Evolutionary conservation across 2,797 vertebrate species (phyloP).

Genomic region (Miichthys miiuy): DNA sequence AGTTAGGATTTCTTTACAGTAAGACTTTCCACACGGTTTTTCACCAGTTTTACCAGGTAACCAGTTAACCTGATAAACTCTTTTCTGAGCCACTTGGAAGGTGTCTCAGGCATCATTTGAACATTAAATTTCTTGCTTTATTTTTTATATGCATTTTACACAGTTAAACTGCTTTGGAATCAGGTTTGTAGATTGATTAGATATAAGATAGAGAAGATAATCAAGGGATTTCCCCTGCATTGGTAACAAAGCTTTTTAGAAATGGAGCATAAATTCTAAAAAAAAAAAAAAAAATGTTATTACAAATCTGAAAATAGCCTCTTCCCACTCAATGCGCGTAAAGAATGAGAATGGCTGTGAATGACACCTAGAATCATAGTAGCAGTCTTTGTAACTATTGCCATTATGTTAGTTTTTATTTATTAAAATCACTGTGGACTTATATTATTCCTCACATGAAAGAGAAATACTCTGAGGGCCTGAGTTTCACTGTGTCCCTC

Average conservation of each 20-base stretch:
- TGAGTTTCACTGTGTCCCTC: neutral
- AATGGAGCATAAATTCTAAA: neutral
- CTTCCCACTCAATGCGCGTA: slow-evolving; percentile 6
- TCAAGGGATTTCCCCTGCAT: neutral
- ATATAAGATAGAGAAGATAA: neutral
- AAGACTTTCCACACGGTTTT: neutral
- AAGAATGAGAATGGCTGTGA: neutral
- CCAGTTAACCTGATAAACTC: too few relatives aligned
- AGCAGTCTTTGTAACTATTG: neutral
- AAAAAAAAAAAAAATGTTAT: neutral
- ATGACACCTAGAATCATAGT: neutral
- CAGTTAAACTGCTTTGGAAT: too few relatives aligned
- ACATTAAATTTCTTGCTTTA: too few relatives aligned
- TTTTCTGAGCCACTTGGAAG: too few relatives aligned
- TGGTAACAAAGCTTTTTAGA: slow-evolving; percentile 9
- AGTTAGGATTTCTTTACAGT: neutral
- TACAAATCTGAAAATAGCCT: slow-evolving; percentile 5
- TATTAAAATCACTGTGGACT: slow-evolving; percentile 10
- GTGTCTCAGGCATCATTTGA: too few relatives aligned
- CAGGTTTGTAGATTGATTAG: too few relatives aligned
- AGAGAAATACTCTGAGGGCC: slow-evolving; percentile 18
- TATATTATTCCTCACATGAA: slow-evolving; percentile 19
- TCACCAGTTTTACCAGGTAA: too few relatives aligned
- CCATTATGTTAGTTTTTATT: slow-evolving; percentile 3
- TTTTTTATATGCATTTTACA: too few relatives aligned